phyloP scores from a whole-genome alignment of 2,113 vertebrate species.

The Brachypodius melanocephalos region DNA sequence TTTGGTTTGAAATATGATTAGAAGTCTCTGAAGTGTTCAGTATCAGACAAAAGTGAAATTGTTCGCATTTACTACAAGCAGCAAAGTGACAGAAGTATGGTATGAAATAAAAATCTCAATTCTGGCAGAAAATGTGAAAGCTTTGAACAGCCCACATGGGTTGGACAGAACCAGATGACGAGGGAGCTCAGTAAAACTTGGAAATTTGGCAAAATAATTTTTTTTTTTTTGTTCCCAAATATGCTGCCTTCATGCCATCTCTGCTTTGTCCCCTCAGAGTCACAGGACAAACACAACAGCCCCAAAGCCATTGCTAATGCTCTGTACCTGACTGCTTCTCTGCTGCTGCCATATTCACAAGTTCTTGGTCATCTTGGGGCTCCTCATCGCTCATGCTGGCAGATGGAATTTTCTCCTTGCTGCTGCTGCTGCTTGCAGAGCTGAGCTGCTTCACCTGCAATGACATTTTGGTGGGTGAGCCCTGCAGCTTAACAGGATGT shows the following conservation, averaged over 20 bases:
- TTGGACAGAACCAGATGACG: background rate
- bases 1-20: background rate
- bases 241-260: background rate
- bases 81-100: background rate
- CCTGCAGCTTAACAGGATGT: background rate
- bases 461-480: background rate
- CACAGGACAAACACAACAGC: background rate
- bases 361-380: slow-evolving; percentile 68
- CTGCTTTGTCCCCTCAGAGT: background rate
- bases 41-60: background rate
- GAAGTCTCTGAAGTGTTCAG: background rate
- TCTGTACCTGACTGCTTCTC: slow-evolving; percentile 76
- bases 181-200: background rate
- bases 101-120: background rate
- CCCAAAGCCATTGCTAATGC: background rate
- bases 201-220: background rate
- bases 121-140: background rate
- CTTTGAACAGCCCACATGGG: background rate
- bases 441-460: slow-evolving; percentile 78
- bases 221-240: background rate
- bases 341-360: slow-evolving; percentile 45
- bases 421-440: slow-evolving; percentile 74
- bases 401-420: slow-evolving; percentile 70
- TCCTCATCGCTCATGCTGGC: slow-evolving; percentile 67
- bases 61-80: background rate